A percentile compares a stretch with the other conserved stretches of the same genome.
Conservation (phyloP, 2,113 vertebrate genomes). For the Eolophus roseicapilla region DNA sequence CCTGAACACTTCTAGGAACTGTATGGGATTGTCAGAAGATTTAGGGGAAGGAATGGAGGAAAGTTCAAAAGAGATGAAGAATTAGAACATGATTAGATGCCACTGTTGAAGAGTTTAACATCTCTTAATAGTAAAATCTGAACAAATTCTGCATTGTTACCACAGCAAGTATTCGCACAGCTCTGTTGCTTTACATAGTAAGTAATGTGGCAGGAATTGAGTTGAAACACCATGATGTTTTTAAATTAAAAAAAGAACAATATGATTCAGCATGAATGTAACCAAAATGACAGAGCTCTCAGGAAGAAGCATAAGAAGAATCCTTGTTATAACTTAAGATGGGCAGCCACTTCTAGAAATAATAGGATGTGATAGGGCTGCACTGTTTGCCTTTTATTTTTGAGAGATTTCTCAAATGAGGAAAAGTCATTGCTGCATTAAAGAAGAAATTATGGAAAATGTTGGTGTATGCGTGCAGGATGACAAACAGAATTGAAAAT, state of each 20-base stretch:
- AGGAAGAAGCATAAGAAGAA: neutral
- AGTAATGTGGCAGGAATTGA: neutral
- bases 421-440: neutral
- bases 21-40: neutral
- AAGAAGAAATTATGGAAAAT: neutral
- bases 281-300: neutral
- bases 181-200: neutral
- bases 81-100: conserved; percentile 31
- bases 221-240: conserved; percentile 22
- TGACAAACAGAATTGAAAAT: neutral
- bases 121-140: conserved; percentile 36
- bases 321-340: neutral
- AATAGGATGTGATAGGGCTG: neutral
- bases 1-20: neutral
- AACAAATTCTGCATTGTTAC: conserved; percentile 40
- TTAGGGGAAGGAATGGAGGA: neutral
- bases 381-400: conserved; percentile 5
- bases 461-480: neutral
- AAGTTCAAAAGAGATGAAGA: conserved; percentile 20
- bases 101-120: conserved; percentile 24
- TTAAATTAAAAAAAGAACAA: neutral
- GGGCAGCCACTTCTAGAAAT: neutral
- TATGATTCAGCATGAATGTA: conserved; percentile 5
- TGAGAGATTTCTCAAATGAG: neutral
- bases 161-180: neutral